Evolutionary conservation across 2,797 vertebrate genomes (phyloP), one percentile per base, ranked within the genome.

Genomic region (Bothrops alternatus): DNA sequence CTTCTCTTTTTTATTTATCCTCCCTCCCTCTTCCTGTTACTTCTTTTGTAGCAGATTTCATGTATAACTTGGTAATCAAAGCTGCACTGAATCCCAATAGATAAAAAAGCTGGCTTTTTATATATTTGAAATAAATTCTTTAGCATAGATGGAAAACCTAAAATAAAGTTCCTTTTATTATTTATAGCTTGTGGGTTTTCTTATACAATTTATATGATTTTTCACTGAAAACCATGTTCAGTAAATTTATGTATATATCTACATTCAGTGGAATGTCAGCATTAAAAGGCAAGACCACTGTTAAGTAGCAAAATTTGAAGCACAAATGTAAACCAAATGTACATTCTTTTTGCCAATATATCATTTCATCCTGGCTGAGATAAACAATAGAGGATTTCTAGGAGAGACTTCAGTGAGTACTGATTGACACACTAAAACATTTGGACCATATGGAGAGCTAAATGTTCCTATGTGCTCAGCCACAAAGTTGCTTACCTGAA

Each of bases 241-340:
- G 60, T 89, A 65, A 55, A 65, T 65, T 73, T 65, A 16, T 47
- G 28, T 53, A 89, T 55, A 55, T 37, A 28, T 82, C 69, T 55
- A 65, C 88, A 10, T n/a, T 55, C 12, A 5, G n/a, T 32, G 82
- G 6, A 58, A 58, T 26, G 69, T 23, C 42, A 37, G 14, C n/a
- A 61, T 37, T 78, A 90, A 32, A 57, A 78, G 32, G 14, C 23
- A 78, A 11, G 16, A 0, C 57, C 86, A 6, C 93, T 58, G 1
- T 73, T 94, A 73, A 78, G 56, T 56, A 90, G 20, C 28, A 47
- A 37, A 90, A 90, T 58, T 25, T 69, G 55, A 90, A 90, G 20
- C 50, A 73, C 63, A 53, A 73, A 53, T n/a, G 89, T 73, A 90
- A 73, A 73, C 32, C 42, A 69, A 69, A 42, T 90, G 89, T 90